A percentile compares a stretch with the other conserved stretches of the same genome.
These are phyloP conservation scores for Trachelus iudaicus DNA, from an alignment of 2,888 invertebrate genomes.

Conservation along the genomic window DNA sequence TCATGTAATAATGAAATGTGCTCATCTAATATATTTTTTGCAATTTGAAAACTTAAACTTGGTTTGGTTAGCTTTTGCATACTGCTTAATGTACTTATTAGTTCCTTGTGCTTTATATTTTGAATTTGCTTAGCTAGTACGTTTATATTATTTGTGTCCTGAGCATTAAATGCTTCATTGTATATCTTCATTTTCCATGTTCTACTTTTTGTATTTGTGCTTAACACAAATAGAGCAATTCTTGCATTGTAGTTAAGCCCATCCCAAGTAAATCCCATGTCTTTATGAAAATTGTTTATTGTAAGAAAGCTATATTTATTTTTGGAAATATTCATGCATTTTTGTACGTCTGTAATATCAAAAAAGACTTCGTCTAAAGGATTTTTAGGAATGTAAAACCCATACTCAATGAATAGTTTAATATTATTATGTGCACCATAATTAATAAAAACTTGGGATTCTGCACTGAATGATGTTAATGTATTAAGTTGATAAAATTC, in stretches of 20 bases:
- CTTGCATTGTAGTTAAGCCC: constrained; percentile 77
- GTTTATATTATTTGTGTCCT: constrained; percentile 37
- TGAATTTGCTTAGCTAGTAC: constrained; percentile 39
- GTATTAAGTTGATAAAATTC: constrained; percentile 70
- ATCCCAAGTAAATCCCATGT: constrained; percentile 73
- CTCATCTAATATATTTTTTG: constrained; percentile 44
- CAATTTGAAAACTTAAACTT: constrained; percentile 47
- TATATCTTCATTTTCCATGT: constrained; percentile 51
- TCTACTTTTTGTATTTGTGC: constrained; percentile 29
- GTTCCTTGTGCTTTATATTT: constrained; percentile 34
- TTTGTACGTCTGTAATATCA: constrained; percentile 68
- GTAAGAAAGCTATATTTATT: constrained; percentile 73
- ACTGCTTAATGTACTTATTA: constrained; percentile 26
- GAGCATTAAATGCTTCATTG: constrained; percentile 32
- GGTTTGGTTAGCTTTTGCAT: constrained; percentile 39
- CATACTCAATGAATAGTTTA: constrained; percentile 87
- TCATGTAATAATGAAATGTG: constrained; percentile 39
- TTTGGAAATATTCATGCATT: constrained; percentile 60
- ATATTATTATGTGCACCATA: constrained; percentile 87
- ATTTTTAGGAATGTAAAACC: constrained; percentile 81
- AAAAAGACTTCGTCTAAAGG: constrained; percentile 76
- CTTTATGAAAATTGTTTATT: constrained; percentile 71
- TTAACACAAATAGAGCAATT: constrained; percentile 46
- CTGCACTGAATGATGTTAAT: constrained; percentile 68
- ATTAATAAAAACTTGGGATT: constrained; percentile 86